These are phyloP conservation scores for Catocala nupta DNA, from an alignment of 2,888 invertebrate species.

Conservation along the genomic window DNA sequence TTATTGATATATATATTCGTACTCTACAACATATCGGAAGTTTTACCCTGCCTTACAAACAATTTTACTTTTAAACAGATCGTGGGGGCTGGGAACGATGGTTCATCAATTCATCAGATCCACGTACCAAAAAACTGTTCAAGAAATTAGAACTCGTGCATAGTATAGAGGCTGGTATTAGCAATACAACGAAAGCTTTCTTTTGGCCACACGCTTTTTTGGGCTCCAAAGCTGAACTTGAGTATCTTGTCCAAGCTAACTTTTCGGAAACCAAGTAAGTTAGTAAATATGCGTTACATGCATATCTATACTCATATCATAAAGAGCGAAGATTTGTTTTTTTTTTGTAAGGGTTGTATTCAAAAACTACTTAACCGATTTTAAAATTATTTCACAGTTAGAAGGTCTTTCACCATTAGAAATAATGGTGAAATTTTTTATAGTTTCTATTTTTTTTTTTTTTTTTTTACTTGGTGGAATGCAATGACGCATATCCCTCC, in stretches of 20 bases:
- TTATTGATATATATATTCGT: too few species aligned
- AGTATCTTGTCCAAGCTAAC: conserved; percentile 91
- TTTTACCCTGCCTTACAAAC: too few species aligned
- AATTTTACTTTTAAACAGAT: conserved; percentile 76
- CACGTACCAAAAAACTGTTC: conserved; percentile 87
- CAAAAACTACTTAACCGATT: too few species aligned
- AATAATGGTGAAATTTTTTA: too few species aligned
- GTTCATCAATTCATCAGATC: conserved; percentile 91
- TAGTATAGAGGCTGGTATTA: conserved; percentile 89
- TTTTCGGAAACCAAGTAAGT: conserved; percentile 86
- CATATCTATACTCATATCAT: background rate
- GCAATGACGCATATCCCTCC: too few species aligned
- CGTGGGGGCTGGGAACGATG: conserved; percentile 92
- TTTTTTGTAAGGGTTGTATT: too few species aligned
- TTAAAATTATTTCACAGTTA: too few species aligned
- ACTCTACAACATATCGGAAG: too few species aligned
- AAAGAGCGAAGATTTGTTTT: too few species aligned
- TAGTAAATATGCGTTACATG: background rate
- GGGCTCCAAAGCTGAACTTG: conserved; percentile 90
- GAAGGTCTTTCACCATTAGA: too few species aligned
- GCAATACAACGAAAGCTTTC: conserved; percentile 91
- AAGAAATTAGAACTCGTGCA: conserved; percentile 90
- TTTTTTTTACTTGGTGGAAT: too few species aligned
- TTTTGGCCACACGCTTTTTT: conserved; percentile 94
- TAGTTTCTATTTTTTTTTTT: too few species aligned